phyloP scores from a whole-genome alignment of 2,797 vertebrate species.

The Pristis pectinata region DNA sequence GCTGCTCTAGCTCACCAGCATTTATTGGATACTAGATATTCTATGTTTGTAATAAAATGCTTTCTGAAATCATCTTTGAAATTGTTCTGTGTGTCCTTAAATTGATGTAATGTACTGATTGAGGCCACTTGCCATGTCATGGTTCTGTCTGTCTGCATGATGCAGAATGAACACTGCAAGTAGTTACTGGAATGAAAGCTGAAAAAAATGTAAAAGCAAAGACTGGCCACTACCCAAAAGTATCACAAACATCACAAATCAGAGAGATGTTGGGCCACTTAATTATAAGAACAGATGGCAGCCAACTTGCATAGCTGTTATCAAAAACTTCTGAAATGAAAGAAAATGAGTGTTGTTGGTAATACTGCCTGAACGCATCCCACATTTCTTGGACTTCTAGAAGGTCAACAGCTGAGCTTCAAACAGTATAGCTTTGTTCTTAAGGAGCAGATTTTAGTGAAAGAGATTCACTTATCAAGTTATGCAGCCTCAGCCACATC shows the following conservation, averaged over 20 bases:
- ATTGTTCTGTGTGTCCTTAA: not conserved
- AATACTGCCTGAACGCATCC: not conserved
- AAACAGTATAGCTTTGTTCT: constrained; percentile 32
- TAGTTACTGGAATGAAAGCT: not conserved
- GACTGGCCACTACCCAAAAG: not conserved
- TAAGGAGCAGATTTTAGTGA: not conserved
- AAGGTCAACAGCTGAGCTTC: constrained; percentile 36
- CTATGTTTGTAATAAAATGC: not conserved
- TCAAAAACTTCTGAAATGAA: constrained; percentile 29
- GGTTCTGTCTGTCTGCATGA: not conserved
- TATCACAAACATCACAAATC: not conserved
- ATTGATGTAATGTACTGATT: not conserved
- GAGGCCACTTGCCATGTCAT: not conserved
- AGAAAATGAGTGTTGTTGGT: constrained; percentile 23
- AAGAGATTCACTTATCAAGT: constrained; percentile 3
- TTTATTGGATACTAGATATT: not conserved
- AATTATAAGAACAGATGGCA: constrained; percentile 7
- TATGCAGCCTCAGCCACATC: not conserved
- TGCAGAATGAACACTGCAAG: too few relatives aligned
- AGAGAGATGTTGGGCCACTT: not conserved
- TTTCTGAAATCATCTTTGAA: not conserved
- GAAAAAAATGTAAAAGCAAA: not conserved
- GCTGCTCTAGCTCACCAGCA: not conserved
- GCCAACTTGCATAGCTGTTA: not conserved
- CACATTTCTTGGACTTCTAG: not conserved